These are phyloP conservation scores for Orthochromis indermauri DNA, from an alignment of 2,113 vertebrate genomes.

Conservation along the genomic window DNA sequence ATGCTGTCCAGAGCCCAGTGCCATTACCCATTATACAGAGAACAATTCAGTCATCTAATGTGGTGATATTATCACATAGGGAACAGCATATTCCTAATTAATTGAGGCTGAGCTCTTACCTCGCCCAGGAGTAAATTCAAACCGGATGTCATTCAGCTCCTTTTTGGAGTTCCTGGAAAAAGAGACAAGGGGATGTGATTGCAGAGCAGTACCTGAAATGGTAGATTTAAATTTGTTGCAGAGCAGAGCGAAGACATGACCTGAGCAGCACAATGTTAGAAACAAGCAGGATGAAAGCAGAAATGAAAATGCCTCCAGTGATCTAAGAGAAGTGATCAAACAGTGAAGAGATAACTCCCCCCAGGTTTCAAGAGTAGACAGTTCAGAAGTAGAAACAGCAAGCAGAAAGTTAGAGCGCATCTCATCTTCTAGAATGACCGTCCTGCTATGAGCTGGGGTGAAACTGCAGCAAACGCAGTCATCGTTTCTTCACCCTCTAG, in stretches of 20 bases:
- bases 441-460: neutral
- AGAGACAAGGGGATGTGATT: slow-evolving; percentile 21
- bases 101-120: slow-evolving; percentile 55
- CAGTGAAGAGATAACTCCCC: neutral
- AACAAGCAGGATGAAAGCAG: neutral
- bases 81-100: neutral
- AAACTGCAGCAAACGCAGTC: neutral
- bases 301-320: neutral
- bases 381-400: neutral
- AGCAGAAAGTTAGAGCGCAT: neutral
- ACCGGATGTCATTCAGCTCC: slow-evolving; percentile 97
- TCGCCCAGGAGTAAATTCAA: slow-evolving; percentile 96
- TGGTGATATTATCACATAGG: neutral
- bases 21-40: neutral
- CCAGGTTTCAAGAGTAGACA: neutral
- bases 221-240: neutral
- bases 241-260: neutral
- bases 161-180: slow-evolving; percentile 90
- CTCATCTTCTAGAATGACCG: neutral
- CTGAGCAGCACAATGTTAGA: neutral
- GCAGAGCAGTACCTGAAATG: neutral
- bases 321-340: neutral
- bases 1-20: neutral
- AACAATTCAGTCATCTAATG: neutral
- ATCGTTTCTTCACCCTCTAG: neutral